Evolutionary conservation across 2,113 vertebrate genomes (phyloP), one percentile per base, ranked within the genome.

Genomic region (Heterocephalus glaber): DNA sequence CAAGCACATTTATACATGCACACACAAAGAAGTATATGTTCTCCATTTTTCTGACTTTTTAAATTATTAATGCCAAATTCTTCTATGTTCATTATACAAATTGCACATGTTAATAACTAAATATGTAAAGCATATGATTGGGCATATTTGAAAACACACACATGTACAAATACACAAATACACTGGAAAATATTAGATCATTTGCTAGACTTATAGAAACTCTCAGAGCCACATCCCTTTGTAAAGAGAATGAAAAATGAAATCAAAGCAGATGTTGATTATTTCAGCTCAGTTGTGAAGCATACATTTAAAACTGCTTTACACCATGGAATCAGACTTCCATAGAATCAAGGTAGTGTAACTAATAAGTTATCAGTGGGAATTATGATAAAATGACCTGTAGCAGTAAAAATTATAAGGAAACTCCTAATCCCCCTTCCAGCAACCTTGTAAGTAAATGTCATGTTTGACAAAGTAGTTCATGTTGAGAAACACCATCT

Each of bases 401-500:
- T 82, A 70, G n/a, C 28, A 86, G 20, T 84, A 88, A 82, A 96
- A 97, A 92, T 35, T 80, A 95, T 68, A 44, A 68, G 61, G 83
- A 89, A 74, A 38, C 16, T 24, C 94, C 38, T 86, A 86, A 94
- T 74, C 33, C n/a, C 89, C 74, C 49, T 63, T 76, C 97, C 70
- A 81, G 77, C 91, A 97, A 96, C 86, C 88, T 91, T 94, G 38
- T 90, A 96, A 96, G 76, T 95, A 96, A 96, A 95, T 97, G 92
- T 95, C 93, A 97, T 90, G 66, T 97, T 97, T 98, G 98, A 97
- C 92, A 97, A 98, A 98, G 89, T 80, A 89, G 80, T 76, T 97
- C 96, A 90, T 41, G 76, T 84, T 93, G 95, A 97, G 95, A 96
- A 95, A 95, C 30, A 76, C 87, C 97, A 97, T 97, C 97, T 98